A percentile compares a stretch with the other conserved stretches of the same genome.
phyloP scores from a whole-genome alignment of 2,113 vertebrate species.

The Psittacus erithacus region DNA sequence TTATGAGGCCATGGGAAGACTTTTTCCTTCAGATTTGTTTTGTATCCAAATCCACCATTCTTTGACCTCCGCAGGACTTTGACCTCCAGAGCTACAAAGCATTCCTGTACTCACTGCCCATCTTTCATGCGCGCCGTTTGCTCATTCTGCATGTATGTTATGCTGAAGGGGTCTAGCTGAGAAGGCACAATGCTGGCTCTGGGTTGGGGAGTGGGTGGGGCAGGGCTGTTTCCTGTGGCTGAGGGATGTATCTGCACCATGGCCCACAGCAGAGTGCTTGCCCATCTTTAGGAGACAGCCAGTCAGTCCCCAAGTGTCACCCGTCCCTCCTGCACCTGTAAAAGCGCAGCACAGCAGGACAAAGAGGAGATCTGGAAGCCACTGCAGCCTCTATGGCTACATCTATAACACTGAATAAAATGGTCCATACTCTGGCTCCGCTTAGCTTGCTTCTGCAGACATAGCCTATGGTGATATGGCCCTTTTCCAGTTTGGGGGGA shows the following conservation, averaged over 20 bases:
- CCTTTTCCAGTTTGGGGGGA: not conserved
- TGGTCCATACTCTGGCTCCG: not conserved
- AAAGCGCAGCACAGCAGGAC: not conserved
- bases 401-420: not conserved
- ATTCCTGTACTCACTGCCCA: rapidly evolving
- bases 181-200: not conserved
- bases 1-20: not conserved
- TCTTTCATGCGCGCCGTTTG: not conserved
- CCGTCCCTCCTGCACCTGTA: not conserved
- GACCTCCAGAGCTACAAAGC: not conserved
- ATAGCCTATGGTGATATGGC: not conserved
- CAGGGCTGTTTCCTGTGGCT: not conserved
- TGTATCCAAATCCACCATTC: not conserved
- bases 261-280: not conserved
- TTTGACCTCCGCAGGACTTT: not conserved
- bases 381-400: not conserved
- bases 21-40: not conserved
- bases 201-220: not conserved
- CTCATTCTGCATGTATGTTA: rapidly evolving
- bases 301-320: not conserved
- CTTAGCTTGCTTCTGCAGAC: not conserved
- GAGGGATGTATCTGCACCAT: not conserved
- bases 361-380: not conserved
- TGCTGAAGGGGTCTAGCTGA: not conserved
- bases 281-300: not conserved